These are phyloP conservation scores for Galeopsomyia nigrocyanea DNA, from an alignment of 2,888 invertebrate genomes.

Conservation along the genomic window DNA sequence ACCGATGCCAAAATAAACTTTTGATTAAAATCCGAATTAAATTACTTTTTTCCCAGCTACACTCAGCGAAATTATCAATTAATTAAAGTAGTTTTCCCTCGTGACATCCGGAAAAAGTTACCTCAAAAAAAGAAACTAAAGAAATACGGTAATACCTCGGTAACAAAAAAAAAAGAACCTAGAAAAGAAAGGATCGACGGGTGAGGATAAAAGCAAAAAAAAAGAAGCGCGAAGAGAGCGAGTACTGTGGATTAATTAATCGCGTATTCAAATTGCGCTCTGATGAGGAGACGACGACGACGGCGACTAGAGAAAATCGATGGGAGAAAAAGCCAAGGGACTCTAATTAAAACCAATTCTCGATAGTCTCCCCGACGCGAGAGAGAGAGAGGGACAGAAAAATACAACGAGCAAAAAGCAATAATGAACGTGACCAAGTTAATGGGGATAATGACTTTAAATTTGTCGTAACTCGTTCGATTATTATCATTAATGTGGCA, in stretches of 20 bases:
- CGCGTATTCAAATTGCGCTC: constrained; percentile 32
- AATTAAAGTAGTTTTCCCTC: no score
- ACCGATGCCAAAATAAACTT: no score
- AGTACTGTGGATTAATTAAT: constrained; percentile 37
- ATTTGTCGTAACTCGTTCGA: no score
- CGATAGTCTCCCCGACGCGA: constrained; percentile 2
- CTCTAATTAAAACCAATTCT: constrained; percentile 38
- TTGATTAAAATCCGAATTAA: no score
- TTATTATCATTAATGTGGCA: no score
- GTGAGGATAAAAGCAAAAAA: constrained; percentile 13
- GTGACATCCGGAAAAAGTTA: constrained; percentile 5
- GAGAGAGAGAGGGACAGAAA: neutral
- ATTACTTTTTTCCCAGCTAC: no score
- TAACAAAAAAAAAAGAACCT: neutral
- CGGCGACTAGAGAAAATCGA: constrained; percentile 11
- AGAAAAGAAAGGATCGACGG: neutral
- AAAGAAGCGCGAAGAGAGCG: constrained; percentile 19
- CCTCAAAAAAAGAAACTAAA: constrained; percentile 14
- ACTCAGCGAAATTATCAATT: no score
- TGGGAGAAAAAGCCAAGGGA: constrained; percentile 21
- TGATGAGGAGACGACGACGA: constrained; percentile 14
- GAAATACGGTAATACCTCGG: neutral
- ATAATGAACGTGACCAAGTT: constrained; percentile 17
- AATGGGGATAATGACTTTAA: constrained; percentile 10
- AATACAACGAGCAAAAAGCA: neutral